Conservation (phyloP, 1,140 invertebrate genomes). For the Drosophila oshimai region DNA sequence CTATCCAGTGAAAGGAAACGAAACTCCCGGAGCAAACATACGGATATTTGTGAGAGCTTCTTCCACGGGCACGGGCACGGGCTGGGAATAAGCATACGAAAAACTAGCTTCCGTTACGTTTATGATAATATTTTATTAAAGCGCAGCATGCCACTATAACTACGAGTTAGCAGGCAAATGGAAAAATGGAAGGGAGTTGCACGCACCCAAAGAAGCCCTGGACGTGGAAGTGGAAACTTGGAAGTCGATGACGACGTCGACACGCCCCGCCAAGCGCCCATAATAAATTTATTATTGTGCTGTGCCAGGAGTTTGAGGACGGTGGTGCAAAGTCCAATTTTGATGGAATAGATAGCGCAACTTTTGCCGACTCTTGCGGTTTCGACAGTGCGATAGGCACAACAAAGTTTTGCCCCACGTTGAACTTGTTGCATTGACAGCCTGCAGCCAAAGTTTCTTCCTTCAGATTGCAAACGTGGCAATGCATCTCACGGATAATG, state of each 20-base stretch:
- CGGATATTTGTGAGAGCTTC: conserved; percentile 34
- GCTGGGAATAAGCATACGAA: conserved; percentile 69
- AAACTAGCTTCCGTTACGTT: conserved; percentile 75
- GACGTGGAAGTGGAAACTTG: neutral
- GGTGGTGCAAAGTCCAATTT: neutral
- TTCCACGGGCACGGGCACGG: too few species aligned
- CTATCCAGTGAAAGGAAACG: conserved; percentile 14
- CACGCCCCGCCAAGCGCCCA: conserved; percentile 43
- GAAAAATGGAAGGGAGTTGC: neutral
- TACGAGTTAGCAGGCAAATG: conserved; percentile 16
- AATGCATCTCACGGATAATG: neutral
- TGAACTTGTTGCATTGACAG: conserved; percentile 74
- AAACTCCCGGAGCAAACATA: conserved; percentile 1
- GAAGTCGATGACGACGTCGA: conserved; percentile 30
- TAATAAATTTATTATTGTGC: conserved; percentile 50
- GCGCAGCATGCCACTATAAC: conserved; percentile 52
- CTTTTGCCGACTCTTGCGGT: conserved; percentile 65
- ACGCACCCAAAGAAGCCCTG: conserved; percentile 29
- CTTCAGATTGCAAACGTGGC: conserved; percentile 11
- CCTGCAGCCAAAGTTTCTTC: conserved; percentile 28
- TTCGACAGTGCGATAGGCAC: conserved; percentile 56
- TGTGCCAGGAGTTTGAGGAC: conserved; percentile 24
- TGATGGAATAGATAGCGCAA: conserved; percentile 56
- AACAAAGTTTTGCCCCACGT: conserved; percentile 58
- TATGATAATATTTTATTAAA: conserved; percentile 81